Evolutionary conservation across 2,888 invertebrate species (phyloP), one percentile per base, ranked within the genome.

Genomic region (Thecophora atra): DNA sequence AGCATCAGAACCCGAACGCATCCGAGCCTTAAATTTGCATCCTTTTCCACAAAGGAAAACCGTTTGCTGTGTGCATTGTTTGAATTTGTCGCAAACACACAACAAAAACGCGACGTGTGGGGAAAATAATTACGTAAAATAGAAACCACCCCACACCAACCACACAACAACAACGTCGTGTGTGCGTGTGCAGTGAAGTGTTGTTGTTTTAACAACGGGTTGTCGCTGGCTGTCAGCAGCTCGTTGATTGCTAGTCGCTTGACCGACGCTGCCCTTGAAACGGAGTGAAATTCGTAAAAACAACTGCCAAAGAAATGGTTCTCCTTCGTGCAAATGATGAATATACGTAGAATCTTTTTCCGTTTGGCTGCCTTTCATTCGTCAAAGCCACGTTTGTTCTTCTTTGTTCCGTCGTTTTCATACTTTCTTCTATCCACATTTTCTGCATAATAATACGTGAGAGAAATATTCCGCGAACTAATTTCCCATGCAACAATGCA

Each of bases 131-230:
- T 15, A 58, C 8, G 13, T 24, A 54, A 11, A 54, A 54, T 21
- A 54, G 21, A 4, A 54, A 54, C 21, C 21, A 21, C 3, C 6
- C 0, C 19, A 54, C 58, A 15, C 26, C 21, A 56, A 56, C 26
- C 2, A 58, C 24, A 58, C 47, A 3, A 58, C 5, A 24, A 47
- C 37, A 52, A 42, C 51, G 37, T 51, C 51, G 42, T 15, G 2
- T 13, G 28, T 28, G 15, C 58, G 54, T 69, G 71, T 51, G 70
- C 74, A 74, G 44, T 73, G 76, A 77, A 74, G 73, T 78, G 78
- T 73, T 76, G 71, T 66, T 72, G 67, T 77, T 78, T 78, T 78
- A 78, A 78, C 64, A 77, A 78, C 72, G 77, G 26, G 28, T 3
- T 15, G 17, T 54, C 17, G 47, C 24, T 11, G 28, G 26, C 8